Conservation (phyloP, 2,888 invertebrate genomes). For the Neoascia interrupta region DNA sequence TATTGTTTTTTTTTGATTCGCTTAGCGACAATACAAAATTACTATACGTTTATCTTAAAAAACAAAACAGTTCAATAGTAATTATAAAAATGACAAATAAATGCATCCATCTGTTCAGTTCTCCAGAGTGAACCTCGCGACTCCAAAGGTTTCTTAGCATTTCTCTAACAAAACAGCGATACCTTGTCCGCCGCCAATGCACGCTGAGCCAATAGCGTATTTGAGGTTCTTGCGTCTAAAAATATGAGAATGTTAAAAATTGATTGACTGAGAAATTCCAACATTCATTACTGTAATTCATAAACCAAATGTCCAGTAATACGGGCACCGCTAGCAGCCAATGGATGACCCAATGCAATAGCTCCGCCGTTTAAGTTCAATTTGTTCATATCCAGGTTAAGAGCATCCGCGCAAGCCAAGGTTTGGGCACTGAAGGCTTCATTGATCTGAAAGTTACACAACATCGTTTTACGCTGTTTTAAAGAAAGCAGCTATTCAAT, state of each 20-base stretch:
- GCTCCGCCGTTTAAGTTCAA: conserved; percentile 98
- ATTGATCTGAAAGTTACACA: conserved; percentile 89
- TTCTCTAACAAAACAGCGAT: conserved; percentile 95
- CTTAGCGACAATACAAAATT: neutral
- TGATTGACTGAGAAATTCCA: too few relatives aligned
- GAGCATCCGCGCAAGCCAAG: conserved; percentile 93
- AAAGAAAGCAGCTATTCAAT: too few relatives aligned
- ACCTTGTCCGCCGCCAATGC: conserved; percentile 99
- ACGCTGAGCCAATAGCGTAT: conserved; percentile 95
- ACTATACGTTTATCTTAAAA: too few relatives aligned
- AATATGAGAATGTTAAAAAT: too few relatives aligned
- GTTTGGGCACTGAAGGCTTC: conserved; percentile 99
- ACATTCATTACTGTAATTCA: conserved; percentile 93
- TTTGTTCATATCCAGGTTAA: conserved; percentile 91
- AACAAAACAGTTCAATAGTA: too few relatives aligned
- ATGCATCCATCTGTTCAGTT: conserved; percentile 38
- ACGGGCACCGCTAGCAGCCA: conserved; percentile 96
- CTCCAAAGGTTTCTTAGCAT: conserved; percentile 70
- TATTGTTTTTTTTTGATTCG: too few relatives aligned
- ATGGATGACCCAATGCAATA: conserved; percentile 97
- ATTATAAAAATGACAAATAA: conserved; percentile 25
- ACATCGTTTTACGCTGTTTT: too few relatives aligned
- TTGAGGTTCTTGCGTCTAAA: conserved; percentile 90
- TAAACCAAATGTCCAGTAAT: conserved; percentile 95
- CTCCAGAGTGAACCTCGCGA: neutral